phyloP scores from a whole-genome alignment of 2,888 invertebrate genomes.

The Selenia dentaria region DNA sequence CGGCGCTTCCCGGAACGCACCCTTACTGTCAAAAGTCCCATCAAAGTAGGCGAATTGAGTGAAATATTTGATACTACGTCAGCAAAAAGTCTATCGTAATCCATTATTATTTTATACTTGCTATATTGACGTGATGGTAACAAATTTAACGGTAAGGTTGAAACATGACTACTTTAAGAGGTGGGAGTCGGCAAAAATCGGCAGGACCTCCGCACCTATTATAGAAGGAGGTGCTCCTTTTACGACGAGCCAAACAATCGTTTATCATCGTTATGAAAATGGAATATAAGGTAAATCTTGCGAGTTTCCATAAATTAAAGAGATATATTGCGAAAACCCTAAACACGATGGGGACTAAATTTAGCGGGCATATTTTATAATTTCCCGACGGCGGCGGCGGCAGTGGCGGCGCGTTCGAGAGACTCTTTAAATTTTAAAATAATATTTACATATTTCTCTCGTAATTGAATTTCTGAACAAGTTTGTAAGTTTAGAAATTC shows the following conservation, averaged over 20 bases:
- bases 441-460: conserved; percentile 1
- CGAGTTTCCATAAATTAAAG: conserved; percentile 7
- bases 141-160: too few species aligned
- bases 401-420: conserved; percentile 1
- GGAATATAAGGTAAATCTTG: conserved; percentile 1
- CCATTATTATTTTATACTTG: too few species aligned
- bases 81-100: too few species aligned
- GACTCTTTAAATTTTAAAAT: conserved; percentile 11
- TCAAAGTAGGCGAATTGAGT: too few species aligned
- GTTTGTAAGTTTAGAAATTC: neutral
- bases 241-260: neutral
- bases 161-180: too few species aligned
- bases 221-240: too few species aligned
- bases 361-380: conserved; percentile 14
- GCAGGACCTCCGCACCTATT: too few species aligned
- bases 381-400: neutral
- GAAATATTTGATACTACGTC: too few species aligned
- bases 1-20: too few species aligned
- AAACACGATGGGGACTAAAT: conserved; percentile 6
- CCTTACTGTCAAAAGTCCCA: too few species aligned
- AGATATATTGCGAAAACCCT: conserved; percentile 3
- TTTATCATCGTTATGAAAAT: conserved; percentile 2
- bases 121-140: too few species aligned
- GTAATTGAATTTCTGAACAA: conserved; percentile 2
- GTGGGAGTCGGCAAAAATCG: too few species aligned